A percentile compares a stretch with the other conserved stretches of the same genome.
Evolutionary conservation across 64 coral and sea anemone genomes (phyloP).

Genomic region (Catalaphyllia jardinei): DNA sequence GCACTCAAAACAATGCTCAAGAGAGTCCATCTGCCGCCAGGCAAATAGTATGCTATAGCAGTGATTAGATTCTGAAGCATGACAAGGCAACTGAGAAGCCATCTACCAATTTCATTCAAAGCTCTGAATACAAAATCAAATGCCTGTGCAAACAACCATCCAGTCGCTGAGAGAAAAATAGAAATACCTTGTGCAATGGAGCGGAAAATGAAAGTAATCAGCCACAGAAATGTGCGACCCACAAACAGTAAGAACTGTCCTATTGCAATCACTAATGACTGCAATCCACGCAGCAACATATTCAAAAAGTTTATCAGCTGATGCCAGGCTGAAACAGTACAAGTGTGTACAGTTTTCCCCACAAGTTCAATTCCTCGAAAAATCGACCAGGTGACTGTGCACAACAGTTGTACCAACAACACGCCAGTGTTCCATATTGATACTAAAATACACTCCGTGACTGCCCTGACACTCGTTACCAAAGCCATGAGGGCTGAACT

Average conservation of each 20-base stretch:
- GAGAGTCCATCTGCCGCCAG: conserved; percentile 6
- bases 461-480: conserved; percentile 38
- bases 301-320: conserved; percentile 24
- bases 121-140: neutral
- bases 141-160: neutral
- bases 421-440: conserved; percentile 53
- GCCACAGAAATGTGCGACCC: neutral
- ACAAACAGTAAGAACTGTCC: neutral
- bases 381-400: conserved; percentile 33
- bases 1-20: neutral
- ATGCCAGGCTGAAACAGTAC: conserved; percentile 12
- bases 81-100: neutral
- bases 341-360: conserved; percentile 21
- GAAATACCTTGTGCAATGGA: neutral
- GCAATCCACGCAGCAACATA: neutral
- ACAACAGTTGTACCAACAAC: conserved; percentile 34
- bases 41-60: neutral
- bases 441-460: conserved; percentile 27
- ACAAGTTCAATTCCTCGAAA: conserved; percentile 55
- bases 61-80: neutral
- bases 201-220: neutral
- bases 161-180: neutral
- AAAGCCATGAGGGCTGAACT: conserved; percentile 50
- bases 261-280: neutral
- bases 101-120: neutral